Evolutionary conservation across 2,888 invertebrate genomes (phyloP), one percentile per base, ranked within the genome.

Genomic region (Lymantria dispar): DNA sequence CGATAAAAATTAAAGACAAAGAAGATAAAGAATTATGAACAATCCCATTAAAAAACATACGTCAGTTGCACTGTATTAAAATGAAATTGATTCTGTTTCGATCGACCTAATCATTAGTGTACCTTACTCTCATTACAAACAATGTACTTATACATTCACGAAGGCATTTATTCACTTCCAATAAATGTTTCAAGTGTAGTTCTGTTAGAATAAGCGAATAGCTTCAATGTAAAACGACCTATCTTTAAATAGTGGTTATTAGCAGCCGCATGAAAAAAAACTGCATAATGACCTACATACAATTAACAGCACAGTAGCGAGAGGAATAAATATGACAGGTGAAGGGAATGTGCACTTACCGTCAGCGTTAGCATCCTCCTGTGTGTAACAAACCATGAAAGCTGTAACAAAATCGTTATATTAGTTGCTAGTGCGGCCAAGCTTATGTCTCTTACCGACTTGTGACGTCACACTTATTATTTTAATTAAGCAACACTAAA

Each of bases 301-400:
- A 71, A 77, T 76, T 77, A 74, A 83, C 78, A 84, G 86, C 87
- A 73, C 76, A 71, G 74, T 81, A 85, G 86, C 84, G 72, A 77
- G 74, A 72, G 70, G 76, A 74, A 73, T 68, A 62, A 65, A 61
- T 66, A 54, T 53, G 51, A 50, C 47, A 51, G 56, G 29, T 47
- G 43, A 60, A 56, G 52, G 52, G 56, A 40, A 8, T 51, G 73
- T 75, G 74, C 76, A 93, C 94, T 93, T 95, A 97, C 97, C 97
- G 95, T 97, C 97, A 83, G 96, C 94, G 88, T 96, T 96, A 79
- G 96, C 94, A 90, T 97, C 97, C 93, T 97, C 97, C 93, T 97
- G 97, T 76, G 97, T 96, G 93, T 97, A 97, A 94, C 97, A 97
- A 93, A 97, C 94, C 97, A 97, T 97, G 95, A 96, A 97, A 91